Base-by-base conservation (phyloP, 1,140 invertebrate species). In the Acromyrmex echinatior region DNA sequence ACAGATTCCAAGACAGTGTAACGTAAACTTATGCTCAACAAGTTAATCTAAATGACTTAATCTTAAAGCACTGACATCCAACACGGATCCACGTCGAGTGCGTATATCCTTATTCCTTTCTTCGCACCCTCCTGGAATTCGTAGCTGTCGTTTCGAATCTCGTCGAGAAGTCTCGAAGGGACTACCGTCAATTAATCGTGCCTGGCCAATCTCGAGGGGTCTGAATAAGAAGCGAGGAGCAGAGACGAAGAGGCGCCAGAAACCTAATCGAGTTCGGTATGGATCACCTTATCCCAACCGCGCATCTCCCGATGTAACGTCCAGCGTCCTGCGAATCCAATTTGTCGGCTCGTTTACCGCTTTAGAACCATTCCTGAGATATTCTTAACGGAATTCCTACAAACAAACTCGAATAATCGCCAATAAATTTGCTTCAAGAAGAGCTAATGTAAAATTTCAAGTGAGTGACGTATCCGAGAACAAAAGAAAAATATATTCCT, bases 301-400 rank as follows among this genome's bases (percentile, higher is more conserved):
- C 56, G 70, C 63, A 78, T 18, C 53, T 73, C 35, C 71, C 87
- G 73, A 74, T 68, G 91, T 77, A 91, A 92, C 78, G 91, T 93
- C 91, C 91, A 87, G 90, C 86, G 86, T 93, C 87, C 88, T 89
- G 92, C 93, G 92, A 93, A 95, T 95, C 92, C 92, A 92, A 94
- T 94, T 94, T 94, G 91, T 92, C 91, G 92, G 89, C 92, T 93
- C 93, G 92, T 94, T 94, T 94, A 81, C 91, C 88, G 82, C 81
- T 76, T 74, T 60, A 53, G 89, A 82, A 35, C 25, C 77, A 39
- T 58, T 71, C 3, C 31, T 28, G 28, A 49, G 81, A 88, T 88
- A 79, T 77, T 21, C 53, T 73, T 63, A 6, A 39, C 16, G 9
- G 28, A 74, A 84, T 49, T 62, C 45, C 35, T 49, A 45, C 28